Evolutionary conservation across 2,797 vertebrate genomes (phyloP), one percentile per base, ranked within the genome.

Genomic region (Pangasius djambal): DNA sequence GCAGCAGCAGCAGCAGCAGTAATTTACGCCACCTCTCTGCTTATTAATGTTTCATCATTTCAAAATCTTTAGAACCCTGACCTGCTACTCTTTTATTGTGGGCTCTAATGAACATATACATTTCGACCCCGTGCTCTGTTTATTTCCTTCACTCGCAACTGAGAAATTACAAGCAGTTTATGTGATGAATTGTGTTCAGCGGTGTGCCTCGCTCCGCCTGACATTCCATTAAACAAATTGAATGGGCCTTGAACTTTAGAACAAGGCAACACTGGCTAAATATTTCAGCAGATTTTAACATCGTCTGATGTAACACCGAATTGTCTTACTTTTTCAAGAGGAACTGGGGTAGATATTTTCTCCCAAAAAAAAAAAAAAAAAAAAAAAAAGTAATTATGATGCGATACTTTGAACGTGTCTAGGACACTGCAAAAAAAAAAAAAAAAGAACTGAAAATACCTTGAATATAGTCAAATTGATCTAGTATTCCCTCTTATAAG

Each of bases 201-300:
- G 72, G 74, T 37, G 82, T 83, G 74, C n/a, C 72, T 79, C 83
- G 55, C 81, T 85, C 86, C 37, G 86, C 61, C 83, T 89, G 89
- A 89, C 89, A 87, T 89, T 78, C 89, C 89, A 89, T 89, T 87
- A 89, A 85, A 89, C 81, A 87, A 85, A 89, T 89, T 89, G 82
- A 70, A 87, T 69, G 72, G 63, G 37, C 82, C 63, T 63, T 77
- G 86, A 72, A 79, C 82, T 79, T 77, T 79, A 85, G 52, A 87
- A 72, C 89, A 89, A 52, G 86, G 85, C 72, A 79, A 79, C 79
- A 79, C 40, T 13, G 7, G 69, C 61, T 61, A 70, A 89, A 87
- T 87, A 87, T 89, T 87, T 89, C 79, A 87, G 82, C 63, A 69
- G 63, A 86, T 74, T 74, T 81, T 77, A 67, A 61, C 44, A 52